phyloP scores from a whole-genome alignment of 2,797 vertebrate species.

The Ambastaia sidthimunki region DNA sequence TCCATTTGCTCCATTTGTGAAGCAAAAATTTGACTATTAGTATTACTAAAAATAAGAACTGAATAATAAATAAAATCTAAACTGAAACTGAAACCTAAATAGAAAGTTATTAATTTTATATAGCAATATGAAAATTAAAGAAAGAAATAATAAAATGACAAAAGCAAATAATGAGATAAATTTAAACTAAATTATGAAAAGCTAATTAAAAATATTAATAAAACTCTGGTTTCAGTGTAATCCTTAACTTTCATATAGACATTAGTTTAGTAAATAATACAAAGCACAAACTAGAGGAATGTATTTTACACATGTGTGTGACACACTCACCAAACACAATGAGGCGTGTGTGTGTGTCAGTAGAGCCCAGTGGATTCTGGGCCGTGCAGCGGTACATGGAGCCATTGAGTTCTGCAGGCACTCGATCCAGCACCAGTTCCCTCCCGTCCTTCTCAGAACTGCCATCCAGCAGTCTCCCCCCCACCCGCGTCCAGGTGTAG shows the following conservation, averaged over 20 bases:
- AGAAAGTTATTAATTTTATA: too few species aligned
- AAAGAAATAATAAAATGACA: too few species aligned
- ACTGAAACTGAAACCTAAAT: too few species aligned
- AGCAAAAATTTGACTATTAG: slow-evolving; percentile 46
- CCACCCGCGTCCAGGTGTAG: slow-evolving; percentile 95
- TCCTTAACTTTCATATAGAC: too few species aligned
- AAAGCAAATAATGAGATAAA: too few species aligned
- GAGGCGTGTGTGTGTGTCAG: slow-evolving; percentile 96
- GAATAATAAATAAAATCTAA: too few species aligned
- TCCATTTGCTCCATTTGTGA: slow-evolving; percentile 62
- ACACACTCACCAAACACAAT: slow-evolving; percentile 90
- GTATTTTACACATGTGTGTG: background rate
- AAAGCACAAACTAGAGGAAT: too few species aligned
- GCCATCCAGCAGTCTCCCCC: slow-evolving; percentile 91
- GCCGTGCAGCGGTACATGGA: slow-evolving; percentile 98
- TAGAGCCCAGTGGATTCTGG: slow-evolving; percentile 96
- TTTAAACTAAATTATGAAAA: too few species aligned
- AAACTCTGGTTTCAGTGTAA: too few species aligned
- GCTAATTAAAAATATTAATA: too few species aligned
- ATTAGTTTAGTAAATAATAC: background rate
- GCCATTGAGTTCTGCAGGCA: slow-evolving; percentile 93
- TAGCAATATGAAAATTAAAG: too few species aligned
- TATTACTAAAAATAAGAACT: too few species aligned
- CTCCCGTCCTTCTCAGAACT: slow-evolving; percentile 86
- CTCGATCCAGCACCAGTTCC: slow-evolving; percentile 92